phyloP scores from a whole-genome alignment of 2,888 invertebrate genomes.

The Caprella mutica region DNA sequence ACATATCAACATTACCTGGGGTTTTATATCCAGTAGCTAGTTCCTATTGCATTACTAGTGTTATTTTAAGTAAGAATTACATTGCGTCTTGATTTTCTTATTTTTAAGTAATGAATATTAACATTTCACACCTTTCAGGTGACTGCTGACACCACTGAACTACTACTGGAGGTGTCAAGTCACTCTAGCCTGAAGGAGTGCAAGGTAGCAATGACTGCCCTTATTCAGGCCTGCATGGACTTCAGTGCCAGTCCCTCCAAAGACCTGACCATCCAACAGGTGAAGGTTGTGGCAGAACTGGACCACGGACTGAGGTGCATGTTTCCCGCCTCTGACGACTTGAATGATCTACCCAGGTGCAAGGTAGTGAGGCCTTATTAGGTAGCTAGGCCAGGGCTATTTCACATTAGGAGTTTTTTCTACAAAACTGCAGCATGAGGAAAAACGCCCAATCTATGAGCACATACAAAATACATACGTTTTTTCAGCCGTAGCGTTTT shows the following conservation, averaged over 20 bases:
- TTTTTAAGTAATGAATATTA: conserved; percentile 6
- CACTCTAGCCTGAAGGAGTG: conserved; percentile 53
- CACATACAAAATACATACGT: too few species aligned
- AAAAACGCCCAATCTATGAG: too few species aligned
- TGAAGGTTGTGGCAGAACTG: conserved; percentile 56
- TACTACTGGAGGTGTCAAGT: conserved; percentile 67
- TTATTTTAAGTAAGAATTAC: too few species aligned
- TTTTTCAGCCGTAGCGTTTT: too few species aligned
- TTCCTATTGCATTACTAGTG: too few species aligned
- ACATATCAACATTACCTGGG: too few species aligned
- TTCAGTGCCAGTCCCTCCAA: conserved; percentile 38
- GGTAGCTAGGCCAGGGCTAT: too few species aligned
- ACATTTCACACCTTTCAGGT: conserved; percentile 50
- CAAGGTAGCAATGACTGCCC: conserved; percentile 53
- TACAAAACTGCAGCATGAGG: too few species aligned
- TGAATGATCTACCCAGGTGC: conserved; percentile 39
- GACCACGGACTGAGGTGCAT: conserved; percentile 61
- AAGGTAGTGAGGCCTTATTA: conserved; percentile 18
- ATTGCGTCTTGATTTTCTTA: too few species aligned
- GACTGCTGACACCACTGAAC: conserved; percentile 51
- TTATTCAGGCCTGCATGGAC: conserved; percentile 53
- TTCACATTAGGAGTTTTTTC: too few species aligned
- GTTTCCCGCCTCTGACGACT: conserved; percentile 65
- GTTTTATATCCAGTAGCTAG: too few species aligned
- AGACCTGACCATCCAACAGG: conserved; percentile 37